A percentile compares a stretch with the other conserved stretches of the same genome.
Conservation (phyloP, 1,140 invertebrate genomes). For the Drosophila willistoni region DNA sequence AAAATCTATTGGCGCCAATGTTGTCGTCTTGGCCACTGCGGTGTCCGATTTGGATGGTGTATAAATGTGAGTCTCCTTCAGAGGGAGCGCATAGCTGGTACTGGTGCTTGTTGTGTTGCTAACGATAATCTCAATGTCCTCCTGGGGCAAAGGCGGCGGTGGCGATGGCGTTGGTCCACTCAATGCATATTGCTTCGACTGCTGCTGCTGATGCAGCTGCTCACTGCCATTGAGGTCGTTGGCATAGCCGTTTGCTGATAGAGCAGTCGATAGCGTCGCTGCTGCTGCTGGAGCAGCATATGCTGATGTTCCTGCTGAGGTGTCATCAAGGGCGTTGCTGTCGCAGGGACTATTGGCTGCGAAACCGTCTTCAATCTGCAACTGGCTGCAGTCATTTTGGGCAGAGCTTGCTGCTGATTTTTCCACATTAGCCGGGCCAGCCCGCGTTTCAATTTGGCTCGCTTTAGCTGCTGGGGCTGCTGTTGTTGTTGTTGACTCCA, state of each 20-base stretch:
- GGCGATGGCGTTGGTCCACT: constrained; percentile 34
- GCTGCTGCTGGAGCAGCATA: constrained; percentile 61
- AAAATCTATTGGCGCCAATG: constrained; percentile 75
- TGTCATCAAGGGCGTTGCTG: constrained; percentile 54
- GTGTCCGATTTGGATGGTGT: constrained; percentile 78
- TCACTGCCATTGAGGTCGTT: constrained; percentile 59
- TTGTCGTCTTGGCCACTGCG: constrained; percentile 69
- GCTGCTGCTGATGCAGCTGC: constrained; percentile 60
- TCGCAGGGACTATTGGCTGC: not conserved
- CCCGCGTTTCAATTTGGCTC: constrained; percentile 68
- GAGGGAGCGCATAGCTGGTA: constrained; percentile 62
- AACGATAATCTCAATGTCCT: constrained; percentile 20
- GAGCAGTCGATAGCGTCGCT: constrained; percentile 70
- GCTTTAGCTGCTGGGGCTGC: constrained; percentile 46
- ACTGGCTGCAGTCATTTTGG: constrained; percentile 2
- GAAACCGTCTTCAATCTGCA: constrained; percentile 8
- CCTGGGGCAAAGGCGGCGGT: constrained; percentile 32
- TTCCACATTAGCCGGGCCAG: constrained; percentile 68
- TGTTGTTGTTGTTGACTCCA: constrained; percentile 40
- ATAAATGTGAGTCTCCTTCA: constrained; percentile 82
- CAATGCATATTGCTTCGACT: constrained; percentile 56
- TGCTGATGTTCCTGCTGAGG: constrained; percentile 71
- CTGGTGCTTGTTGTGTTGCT: constrained; percentile 35
- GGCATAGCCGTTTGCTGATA: constrained; percentile 72
- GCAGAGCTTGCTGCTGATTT: constrained; percentile 14